A percentile compares a stretch with the other conserved stretches of the same genome.
These are phyloP conservation scores for Yponomeuta sedellus DNA, from an alignment of 2,888 invertebrate species.

Conservation along the genomic window DNA sequence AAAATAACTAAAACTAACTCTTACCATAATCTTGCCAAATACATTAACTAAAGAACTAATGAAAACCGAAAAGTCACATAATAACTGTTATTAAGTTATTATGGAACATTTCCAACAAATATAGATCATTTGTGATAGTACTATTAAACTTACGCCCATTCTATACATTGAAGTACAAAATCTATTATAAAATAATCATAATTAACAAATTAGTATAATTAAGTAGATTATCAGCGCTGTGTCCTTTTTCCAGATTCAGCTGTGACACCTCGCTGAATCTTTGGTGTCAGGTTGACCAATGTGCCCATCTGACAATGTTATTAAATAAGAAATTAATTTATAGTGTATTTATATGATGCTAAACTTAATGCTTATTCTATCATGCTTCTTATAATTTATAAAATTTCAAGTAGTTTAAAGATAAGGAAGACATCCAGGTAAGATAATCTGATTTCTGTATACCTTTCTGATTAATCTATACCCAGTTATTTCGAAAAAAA, in stretches of 20 bases:
- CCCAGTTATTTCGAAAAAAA: no score
- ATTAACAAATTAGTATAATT: background rate
- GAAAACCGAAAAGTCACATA: slow-evolving; percentile 4
- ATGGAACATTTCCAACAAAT: background rate
- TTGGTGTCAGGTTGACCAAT: background rate
- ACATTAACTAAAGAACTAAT: slow-evolving; percentile 21
- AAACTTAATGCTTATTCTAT: no score
- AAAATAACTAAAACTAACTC: slow-evolving; percentile 1
- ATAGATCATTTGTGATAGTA: background rate
- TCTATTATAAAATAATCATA: background rate
- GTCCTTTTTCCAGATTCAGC: slow-evolving; percentile 7
- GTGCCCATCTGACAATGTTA: slow-evolving; percentile 13
- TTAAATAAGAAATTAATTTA: slow-evolving; percentile 12
- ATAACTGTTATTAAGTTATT: background rate
- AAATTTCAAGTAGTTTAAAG: no score
- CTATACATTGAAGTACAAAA: slow-evolving; percentile 7
- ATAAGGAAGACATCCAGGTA: no score
- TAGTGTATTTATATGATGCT: background rate
- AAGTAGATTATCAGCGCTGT: background rate
- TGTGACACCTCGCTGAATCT: background rate
- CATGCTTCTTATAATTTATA: background rate
- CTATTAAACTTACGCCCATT: background rate
- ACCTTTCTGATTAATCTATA: no score
- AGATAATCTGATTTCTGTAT: no score
- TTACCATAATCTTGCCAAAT: slow-evolving; percentile 27